Evolutionary conservation across 2,113 vertebrate genomes (phyloP), one percentile per base, ranked within the genome.

Genomic region (Toxotes chatareus): DNA sequence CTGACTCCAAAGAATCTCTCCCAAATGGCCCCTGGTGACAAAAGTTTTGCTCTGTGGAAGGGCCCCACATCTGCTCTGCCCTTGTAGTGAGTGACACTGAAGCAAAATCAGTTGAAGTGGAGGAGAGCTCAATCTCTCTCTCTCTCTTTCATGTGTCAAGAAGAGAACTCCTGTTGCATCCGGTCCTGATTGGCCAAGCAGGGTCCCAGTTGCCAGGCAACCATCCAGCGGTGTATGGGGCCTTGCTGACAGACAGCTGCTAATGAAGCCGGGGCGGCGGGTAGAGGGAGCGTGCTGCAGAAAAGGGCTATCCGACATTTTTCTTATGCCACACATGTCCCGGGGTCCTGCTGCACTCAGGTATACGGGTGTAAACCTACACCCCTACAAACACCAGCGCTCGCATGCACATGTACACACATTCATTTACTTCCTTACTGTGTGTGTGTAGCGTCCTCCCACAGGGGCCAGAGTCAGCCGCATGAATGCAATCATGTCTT

Each of bases 131-230:
- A 7, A 62, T 62, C 69, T 80, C 75, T 76, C 77, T 62, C 69
- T 80, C 75, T 76, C 77, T 87, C 69, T 88, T 88, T 90, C 76
- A 87, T 90, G 85, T 91, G 85, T 88, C 85, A 80, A 85, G 91
- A 85, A 88, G 80, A 84, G 67, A 88, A 85, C 89, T 93, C 89
- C 88, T 94, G 93, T 93, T 95, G 91, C 94, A 92, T 91, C 88
- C 47, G 47, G 76, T 47, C 80, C 85, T 78, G 88, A 94, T 94
- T 93, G 93, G 93, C 81, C 84, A 51, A 83, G 87, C 82, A 82
- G 88, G 90, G 91, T 89, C 89, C 89, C 91, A 91, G 95, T 96
- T 96, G 94, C 95, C 89, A 93, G 86, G 95, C 95, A 95, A 95
- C 95, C 86, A 73, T 91, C 87, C 94, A 93, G 91, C 61, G 78